Base-by-base conservation (phyloP, 2,888 invertebrate species). In the Drosophila limbata region DNA sequence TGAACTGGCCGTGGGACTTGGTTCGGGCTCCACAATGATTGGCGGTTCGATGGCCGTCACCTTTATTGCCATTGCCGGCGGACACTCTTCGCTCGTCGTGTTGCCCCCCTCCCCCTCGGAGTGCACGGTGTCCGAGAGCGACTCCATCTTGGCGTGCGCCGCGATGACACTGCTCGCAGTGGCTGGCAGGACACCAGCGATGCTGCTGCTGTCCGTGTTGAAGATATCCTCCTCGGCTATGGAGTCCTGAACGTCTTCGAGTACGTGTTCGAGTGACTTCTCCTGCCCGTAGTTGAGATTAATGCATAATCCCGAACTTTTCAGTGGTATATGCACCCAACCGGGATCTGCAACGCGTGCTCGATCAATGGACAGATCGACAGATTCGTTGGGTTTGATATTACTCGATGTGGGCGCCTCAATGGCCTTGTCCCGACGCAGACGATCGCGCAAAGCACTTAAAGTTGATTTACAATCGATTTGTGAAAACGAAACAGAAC, bases 401-500 rank as follows among this genome's bases (percentile, higher is more conserved):
- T 28, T 31, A n/a, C 21, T 64, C 11, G 75, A 63, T 82, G 87
- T 79, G 71, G 90, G 82, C 37, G 76, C 74, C 52, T 90, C 92
- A 71, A 90, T 73, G 55, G 91, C 86, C 69, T 92, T 92, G 44
- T 91, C 91, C 50, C 85, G 89, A 52, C 90, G 85, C 44, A 91
- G 81, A 50, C 89, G 90, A 79, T 92, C 91, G 48, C 92, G 89
- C 51, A 92, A 72, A n/a, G 91, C 88, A 78, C 84, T 91, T 52
- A 92, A 73, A 10, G 92, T 91, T 11, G 92, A 92, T 75, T 94
- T 92, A 86, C 95, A 96, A 91, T 97, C 97, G 71, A 96, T 96
- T 92, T 97, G 97, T 0, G 97, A 97, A 90, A 97, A 97, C 8
- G 97, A 97, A 6, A 97, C 96, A 89, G 97, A 97, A 40, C 97